These are phyloP conservation scores for Propithecus coquereli DNA, from an alignment of 2,113 vertebrate species.

Conservation along the genomic window DNA sequence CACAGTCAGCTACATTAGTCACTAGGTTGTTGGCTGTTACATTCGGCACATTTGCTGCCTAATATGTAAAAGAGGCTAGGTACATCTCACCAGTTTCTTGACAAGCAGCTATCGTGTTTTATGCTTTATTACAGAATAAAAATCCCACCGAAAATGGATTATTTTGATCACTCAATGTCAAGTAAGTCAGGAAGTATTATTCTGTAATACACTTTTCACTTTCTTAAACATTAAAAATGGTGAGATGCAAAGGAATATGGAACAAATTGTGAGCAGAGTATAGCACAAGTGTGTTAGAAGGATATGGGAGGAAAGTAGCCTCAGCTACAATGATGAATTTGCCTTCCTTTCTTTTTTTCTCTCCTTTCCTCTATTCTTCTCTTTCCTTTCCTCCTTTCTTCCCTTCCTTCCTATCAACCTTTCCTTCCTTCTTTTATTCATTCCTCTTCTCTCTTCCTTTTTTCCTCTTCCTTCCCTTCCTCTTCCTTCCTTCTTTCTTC, in stretches of 20 bases:
- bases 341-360: neutral
- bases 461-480: neutral
- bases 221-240: conserved; percentile 54
- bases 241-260: neutral
- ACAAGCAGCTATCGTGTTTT: conserved; percentile 41
- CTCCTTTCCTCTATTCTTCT: neutral
- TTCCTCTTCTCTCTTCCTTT: neutral
- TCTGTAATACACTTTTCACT: conserved; percentile 52
- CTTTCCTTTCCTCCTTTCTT: too few species aligned
- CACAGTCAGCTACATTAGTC: conserved; percentile 48
- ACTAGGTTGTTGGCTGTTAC: conserved; percentile 11
- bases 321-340: neutral
- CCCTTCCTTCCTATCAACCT: neutral
- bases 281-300: neutral
- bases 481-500: neutral
- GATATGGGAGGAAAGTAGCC: neutral
- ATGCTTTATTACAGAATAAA: conserved; percentile 74
- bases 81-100: conserved; percentile 60
- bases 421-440: rapidly evolving
- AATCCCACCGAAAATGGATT: conserved; percentile 60
- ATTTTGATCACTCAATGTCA: conserved; percentile 66
- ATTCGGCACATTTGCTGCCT: conserved; percentile 2
- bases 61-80: conserved; percentile 45
- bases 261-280: neutral
- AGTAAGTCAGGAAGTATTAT: conserved; percentile 66